Evolutionary conservation across 2,113 vertebrate species (phyloP).

Genomic region (Gavialis gangeticus): DNA sequence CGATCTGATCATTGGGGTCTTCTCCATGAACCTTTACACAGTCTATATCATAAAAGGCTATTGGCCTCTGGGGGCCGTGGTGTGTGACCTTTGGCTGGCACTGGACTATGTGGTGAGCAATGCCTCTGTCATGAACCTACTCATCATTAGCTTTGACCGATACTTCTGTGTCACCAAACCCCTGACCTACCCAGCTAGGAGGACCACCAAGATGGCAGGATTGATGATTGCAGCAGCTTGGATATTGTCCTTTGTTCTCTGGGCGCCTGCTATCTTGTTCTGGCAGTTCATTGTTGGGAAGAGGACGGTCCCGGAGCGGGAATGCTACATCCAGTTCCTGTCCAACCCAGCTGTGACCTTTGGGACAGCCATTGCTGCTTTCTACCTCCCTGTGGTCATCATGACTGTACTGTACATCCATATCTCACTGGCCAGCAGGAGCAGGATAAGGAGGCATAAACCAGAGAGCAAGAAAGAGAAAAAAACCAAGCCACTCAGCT

Average conservation of each 20-base stretch:
- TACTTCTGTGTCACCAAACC: constrained; percentile 99
- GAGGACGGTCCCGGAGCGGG: constrained; percentile 89
- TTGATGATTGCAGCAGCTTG: constrained; percentile 96
- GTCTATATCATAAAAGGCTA: constrained; percentile 97
- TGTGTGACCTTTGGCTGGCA: constrained; percentile 97
- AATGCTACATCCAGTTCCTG: constrained; percentile 98
- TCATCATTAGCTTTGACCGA: constrained; percentile 98
- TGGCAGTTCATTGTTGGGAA: constrained; percentile 98
- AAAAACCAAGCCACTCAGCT: constrained; percentile 84
- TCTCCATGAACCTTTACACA: constrained; percentile 98
- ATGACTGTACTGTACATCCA: constrained; percentile 98
- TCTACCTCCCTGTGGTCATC: constrained; percentile 97
- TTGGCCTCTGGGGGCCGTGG: constrained; percentile 95
- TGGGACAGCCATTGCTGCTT: constrained; percentile 96
- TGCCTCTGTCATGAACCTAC: constrained; percentile 96
- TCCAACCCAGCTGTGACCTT: constrained; percentile 96
- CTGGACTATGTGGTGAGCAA: constrained; percentile 98
- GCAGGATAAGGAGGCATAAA: constrained; percentile 93
- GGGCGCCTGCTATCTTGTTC: constrained; percentile 98
- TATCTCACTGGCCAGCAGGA: constrained; percentile 96
- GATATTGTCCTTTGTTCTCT: constrained; percentile 97
- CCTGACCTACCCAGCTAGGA: constrained; percentile 90
- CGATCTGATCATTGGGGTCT: constrained; percentile 94
- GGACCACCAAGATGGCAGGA: constrained; percentile 98
- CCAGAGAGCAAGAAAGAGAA: constrained; percentile 91